A percentile compares a stretch with the other conserved stretches of the same genome.
These are phyloP conservation scores for Ctenochaetus hawaiiensis DNA, from an alignment of 2,797 vertebrate genomes.

Conservation along the genomic window DNA sequence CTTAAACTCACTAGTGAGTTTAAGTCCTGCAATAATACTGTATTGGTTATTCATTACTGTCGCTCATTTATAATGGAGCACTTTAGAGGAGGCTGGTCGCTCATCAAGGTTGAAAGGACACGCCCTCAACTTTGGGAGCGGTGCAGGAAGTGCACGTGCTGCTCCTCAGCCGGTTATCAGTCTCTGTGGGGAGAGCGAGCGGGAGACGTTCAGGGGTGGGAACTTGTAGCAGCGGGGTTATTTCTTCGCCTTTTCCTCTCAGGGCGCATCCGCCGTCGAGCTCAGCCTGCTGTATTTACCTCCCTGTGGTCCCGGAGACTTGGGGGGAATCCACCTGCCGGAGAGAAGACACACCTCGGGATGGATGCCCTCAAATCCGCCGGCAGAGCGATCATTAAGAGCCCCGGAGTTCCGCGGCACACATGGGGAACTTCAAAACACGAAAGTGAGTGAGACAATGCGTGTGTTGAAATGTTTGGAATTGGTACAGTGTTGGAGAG, in stretches of 20 bases:
- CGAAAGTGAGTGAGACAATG: slow-evolving; percentile 85
- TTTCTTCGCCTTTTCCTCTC: neutral
- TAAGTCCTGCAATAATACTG: neutral
- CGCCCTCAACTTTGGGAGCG: slow-evolving; percentile 73
- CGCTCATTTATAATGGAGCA: no score
- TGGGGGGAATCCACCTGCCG: slow-evolving; percentile 70
- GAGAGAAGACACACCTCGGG: slow-evolving; percentile 70
- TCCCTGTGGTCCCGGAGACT: slow-evolving; percentile 44
- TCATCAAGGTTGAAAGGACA: slow-evolving; percentile 63
- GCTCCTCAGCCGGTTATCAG: slow-evolving; percentile 29
- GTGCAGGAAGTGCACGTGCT: slow-evolving; percentile 39
- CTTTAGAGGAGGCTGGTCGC: neutral
- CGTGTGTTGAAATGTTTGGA: slow-evolving; percentile 24
- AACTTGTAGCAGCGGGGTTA: slow-evolving; percentile 19
- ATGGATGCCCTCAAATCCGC: slow-evolving; percentile 94
- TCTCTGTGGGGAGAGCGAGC: neutral
- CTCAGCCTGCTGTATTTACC: slow-evolving; percentile 5
- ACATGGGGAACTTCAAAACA: slow-evolving; percentile 91
- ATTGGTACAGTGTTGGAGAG: slow-evolving; percentile 4
- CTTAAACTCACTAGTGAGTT: neutral
- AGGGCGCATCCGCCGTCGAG: slow-evolving; percentile 29
- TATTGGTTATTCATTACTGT: no score
- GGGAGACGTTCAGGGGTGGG: neutral
- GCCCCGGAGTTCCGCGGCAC: slow-evolving; percentile 90
- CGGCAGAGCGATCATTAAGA: slow-evolving; percentile 92